Evolutionary conservation across 2,888 invertebrate genomes (phyloP), one percentile per base, ranked within the genome.

Genomic region (Bugula neritina): DNA sequence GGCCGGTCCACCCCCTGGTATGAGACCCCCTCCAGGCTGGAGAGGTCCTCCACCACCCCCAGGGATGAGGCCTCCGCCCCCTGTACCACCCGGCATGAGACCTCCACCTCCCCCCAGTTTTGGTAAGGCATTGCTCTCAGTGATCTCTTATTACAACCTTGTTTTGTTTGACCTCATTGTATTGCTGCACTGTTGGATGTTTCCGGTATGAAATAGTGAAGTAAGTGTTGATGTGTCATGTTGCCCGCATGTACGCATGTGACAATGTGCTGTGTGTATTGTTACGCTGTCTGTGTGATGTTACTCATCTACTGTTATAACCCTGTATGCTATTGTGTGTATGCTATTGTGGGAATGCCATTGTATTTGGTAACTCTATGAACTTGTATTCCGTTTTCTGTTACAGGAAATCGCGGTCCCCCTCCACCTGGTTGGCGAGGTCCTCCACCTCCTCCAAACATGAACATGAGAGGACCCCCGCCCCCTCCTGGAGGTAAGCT

Each of bases 1-100:
- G 25, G 29, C 27, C 1, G 69, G 58, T 31, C 73, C 74, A 69
- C 55, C 72, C 57, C 72, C 55, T 21, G 71, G 73, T 17, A 71
- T 71, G 75, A 72, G 77, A 69, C 78, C 77, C 13, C 78, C 79
- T 23, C 79, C 79, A 43, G 80, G 80, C 17, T 79, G 80, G 79
- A 76, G 79, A 74, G 80, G 80, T 10, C 69, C 75, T 34, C 69
- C 75, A n/a, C 74, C 76, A 31, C 72, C 73, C 54, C 69, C 73
- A 69, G 72, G 71, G 34, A 70, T 69, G 29, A 63, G 69, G 43
- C 72, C 74, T 10, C 71, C 73, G 13, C 71, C 73, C 23, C 71
- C 71, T 63, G 58, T 71, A 69, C 25, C 73, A 69, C 57, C 71
- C 2, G 55, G 71, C n/a, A 71, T 58, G 71, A 25, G 43, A 25